A percentile compares a stretch with the other conserved stretches of the same genome.
Conservation (phyloP, 1,140 invertebrate species). For the Calycopis cecrops region DNA sequence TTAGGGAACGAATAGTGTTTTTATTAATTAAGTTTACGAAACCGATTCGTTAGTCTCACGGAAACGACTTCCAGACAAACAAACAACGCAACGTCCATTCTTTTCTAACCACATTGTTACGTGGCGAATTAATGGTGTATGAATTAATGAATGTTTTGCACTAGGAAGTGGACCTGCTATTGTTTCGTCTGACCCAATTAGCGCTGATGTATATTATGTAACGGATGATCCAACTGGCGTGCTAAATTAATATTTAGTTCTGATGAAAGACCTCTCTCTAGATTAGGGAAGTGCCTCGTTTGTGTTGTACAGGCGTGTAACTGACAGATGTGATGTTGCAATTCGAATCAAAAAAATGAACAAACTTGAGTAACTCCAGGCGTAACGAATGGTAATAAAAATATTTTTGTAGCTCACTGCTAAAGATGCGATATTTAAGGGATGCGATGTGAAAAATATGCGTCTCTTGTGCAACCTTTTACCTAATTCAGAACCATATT, state of each 20-base stretch:
- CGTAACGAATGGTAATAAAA: no score
- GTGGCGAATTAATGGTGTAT: slow-evolving; percentile 64
- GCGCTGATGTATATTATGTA: slow-evolving; percentile 22
- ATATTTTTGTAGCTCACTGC: no score
- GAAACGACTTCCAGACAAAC: slow-evolving; percentile 53
- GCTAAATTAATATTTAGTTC: no score
- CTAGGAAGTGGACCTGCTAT: slow-evolving; percentile 53
- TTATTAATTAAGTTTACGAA: slow-evolving; percentile 32
- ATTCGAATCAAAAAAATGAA: no score
- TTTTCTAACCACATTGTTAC: slow-evolving; percentile 64
- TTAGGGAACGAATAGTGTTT: not conserved
- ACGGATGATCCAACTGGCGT: no score
- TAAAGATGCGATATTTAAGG: no score
- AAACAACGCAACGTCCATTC: slow-evolving; percentile 62
- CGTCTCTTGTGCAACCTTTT: no score
- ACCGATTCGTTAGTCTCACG: slow-evolving; percentile 45
- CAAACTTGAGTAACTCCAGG: no score
- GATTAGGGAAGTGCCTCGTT: not conserved
- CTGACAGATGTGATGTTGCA: no score
- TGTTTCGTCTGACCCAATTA: slow-evolving; percentile 46
- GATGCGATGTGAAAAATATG: no score
- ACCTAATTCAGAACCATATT: no score
- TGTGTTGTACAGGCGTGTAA: no score
- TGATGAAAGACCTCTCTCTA: not conserved
- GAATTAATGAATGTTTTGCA: slow-evolving; percentile 58